phyloP scores from a whole-genome alignment of 2,113 vertebrate species.

The Cheirogaleus medius region DNA sequence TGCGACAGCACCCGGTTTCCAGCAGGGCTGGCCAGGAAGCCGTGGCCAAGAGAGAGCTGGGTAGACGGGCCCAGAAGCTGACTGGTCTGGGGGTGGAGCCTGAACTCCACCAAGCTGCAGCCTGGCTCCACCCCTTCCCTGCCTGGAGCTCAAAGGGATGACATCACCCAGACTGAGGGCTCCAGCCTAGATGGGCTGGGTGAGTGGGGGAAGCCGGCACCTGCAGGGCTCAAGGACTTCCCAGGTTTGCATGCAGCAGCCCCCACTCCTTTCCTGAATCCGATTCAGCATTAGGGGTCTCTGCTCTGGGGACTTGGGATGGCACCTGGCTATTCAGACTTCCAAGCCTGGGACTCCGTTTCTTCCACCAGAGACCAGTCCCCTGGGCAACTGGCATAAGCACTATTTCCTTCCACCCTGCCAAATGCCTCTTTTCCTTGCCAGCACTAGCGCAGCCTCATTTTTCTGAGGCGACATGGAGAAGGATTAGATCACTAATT shows the following conservation, averaged over 20 bases:
- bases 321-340: neutral
- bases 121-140: slow-evolving; percentile 49
- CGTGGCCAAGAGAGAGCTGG: neutral
- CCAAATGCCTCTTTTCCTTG: neutral
- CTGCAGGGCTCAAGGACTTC: slow-evolving; percentile 78
- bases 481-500: neutral
- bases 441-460: neutral
- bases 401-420: neutral
- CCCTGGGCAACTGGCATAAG: neutral
- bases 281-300: slow-evolving; percentile 43
- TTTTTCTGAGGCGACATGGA: neutral
- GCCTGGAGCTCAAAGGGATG: slow-evolving; percentile 60
- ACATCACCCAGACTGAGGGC: slow-evolving; percentile 65
- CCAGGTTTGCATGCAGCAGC: neutral
- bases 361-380: neutral
- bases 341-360: neutral
- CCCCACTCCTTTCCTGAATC: neutral
- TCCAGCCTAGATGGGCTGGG: neutral
- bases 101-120: slow-evolving; percentile 13
- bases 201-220: slow-evolving; percentile 41
- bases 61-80: neutral
- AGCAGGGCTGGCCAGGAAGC: neutral
- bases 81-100: slow-evolving; percentile 53
- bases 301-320: slow-evolving; percentile 29
- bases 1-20: neutral